phyloP scores from a whole-genome alignment of 2,888 invertebrate genomes.

The Himalopsyche anomala region DNA sequence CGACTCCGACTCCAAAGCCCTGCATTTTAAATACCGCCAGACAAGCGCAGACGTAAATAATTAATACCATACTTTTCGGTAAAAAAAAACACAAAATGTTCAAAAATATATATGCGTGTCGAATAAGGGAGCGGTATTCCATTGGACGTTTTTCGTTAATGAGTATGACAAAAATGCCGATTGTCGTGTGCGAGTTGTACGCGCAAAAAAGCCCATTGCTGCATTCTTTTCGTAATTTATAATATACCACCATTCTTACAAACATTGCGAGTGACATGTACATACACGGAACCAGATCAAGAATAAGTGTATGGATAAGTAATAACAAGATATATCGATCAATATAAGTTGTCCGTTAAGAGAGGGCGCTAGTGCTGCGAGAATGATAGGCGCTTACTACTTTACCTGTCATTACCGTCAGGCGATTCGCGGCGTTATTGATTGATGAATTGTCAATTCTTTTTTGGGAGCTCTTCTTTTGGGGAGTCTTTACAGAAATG shows the following conservation, averaged over 20 bases:
- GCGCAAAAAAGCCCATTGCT: neutral
- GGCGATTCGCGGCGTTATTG: too few species aligned
- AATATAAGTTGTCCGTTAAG: too few species aligned
- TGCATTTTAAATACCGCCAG: too few species aligned
- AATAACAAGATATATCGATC: neutral
- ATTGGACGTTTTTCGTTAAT: conserved; percentile 22
- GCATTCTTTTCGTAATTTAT: conserved; percentile 4
- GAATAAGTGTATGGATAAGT: neutral
- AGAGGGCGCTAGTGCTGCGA: too few species aligned
- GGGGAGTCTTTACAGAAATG: too few species aligned
- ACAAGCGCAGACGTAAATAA: neutral
- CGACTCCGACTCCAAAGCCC: too few species aligned
- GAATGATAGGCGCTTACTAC: too few species aligned
- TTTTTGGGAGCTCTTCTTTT: too few species aligned
- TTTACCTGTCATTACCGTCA: too few species aligned
- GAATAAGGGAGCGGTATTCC: conserved; percentile 1
- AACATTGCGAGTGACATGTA: neutral
- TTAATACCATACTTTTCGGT: neutral
- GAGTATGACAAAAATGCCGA: conserved; percentile 22
- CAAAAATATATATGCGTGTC: conserved; percentile 3
- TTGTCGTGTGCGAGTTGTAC: conserved; percentile 17
- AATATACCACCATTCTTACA: neutral
- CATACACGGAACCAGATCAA: neutral
- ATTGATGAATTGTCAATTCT: too few species aligned
- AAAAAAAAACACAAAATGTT: neutral